Percentiles rank a stretch among this genome's conserved stretches.
Conservation (phyloP, 2,888 invertebrate genomes). For the Gymnocheta viridis region DNA sequence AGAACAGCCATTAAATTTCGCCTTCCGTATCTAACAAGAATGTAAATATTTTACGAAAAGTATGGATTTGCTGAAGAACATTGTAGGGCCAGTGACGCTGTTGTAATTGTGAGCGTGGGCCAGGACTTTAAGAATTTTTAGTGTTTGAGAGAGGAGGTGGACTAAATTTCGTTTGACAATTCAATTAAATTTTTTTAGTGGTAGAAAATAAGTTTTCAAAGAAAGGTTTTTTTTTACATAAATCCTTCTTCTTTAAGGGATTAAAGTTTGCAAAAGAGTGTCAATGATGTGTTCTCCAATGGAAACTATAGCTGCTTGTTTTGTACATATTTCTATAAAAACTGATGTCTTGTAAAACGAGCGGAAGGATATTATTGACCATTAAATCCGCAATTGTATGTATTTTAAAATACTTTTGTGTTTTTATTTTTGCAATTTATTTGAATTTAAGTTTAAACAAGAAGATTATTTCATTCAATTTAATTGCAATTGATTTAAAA, state of each 20-base stretch:
- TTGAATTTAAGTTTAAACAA: background rate
- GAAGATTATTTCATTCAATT: background rate
- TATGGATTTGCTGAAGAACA: conserved; percentile 11
- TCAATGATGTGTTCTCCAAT: background rate
- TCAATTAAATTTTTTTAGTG: conserved; percentile 30
- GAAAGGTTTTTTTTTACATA: conserved; percentile 25
- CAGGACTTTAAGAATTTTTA: background rate
- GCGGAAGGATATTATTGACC: background rate
- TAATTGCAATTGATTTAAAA: background rate
- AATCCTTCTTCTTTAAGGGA: background rate
- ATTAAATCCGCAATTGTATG: background rate
- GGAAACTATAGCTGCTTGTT: background rate
- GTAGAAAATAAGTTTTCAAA: conserved; percentile 13
- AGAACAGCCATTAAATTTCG: conserved; percentile 40
- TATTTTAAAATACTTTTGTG: background rate
- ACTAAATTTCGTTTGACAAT: conserved; percentile 9
- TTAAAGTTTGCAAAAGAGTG: background rate
- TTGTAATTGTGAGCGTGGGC: background rate
- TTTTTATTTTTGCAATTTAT: background rate
- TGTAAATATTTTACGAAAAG: conserved; percentile 43
- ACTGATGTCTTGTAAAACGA: background rate
- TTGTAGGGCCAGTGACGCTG: background rate
- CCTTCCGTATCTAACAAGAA: conserved; percentile 29
- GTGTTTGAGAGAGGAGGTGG: background rate
- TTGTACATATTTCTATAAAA: background rate